Conservation (phyloP, 2,888 invertebrate genomes). For the Drosophila neonasuta region DNA sequence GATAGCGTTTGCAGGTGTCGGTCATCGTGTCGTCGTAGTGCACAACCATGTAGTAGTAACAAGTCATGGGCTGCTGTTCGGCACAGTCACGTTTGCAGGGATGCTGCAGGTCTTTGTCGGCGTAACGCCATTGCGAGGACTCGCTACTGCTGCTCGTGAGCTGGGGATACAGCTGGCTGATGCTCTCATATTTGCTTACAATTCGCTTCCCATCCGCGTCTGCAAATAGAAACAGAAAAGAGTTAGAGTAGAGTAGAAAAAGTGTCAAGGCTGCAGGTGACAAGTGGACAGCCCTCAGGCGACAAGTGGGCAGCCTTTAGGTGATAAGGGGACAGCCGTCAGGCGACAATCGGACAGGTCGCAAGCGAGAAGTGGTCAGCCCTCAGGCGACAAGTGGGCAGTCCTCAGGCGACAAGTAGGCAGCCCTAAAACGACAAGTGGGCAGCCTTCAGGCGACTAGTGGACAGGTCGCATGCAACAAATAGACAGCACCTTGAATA, state of each 20-base stretch:
- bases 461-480: neutral
- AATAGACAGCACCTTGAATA: conserved; percentile 56
- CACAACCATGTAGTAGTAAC: conserved; percentile 79
- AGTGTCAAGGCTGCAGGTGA: neutral
- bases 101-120: conserved; percentile 66
- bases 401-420: too few species aligned
- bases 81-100: conserved; percentile 77
- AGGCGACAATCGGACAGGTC: too few species aligned
- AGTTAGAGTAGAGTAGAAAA: conserved; percentile 4
- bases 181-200: conserved; percentile 66
- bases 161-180: conserved; percentile 72
- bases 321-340: too few species aligned
- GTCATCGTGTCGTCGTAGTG: conserved; percentile 80
- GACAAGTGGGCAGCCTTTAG: neutral
- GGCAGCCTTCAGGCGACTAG: neutral
- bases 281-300: neutral
- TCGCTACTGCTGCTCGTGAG: conserved; percentile 51
- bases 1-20: conserved; percentile 71
- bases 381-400: too few species aligned
- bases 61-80: conserved; percentile 72
- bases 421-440: too few species aligned
- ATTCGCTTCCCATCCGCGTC: conserved; percentile 66
- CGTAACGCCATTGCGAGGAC: conserved; percentile 66
- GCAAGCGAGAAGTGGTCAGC: too few species aligned
- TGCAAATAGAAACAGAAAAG: conserved; percentile 17